A percentile compares a stretch with the other conserved stretches of the same genome.
Conservation (phyloP, 2,888 invertebrate species). For the Melanophora roralis region DNA sequence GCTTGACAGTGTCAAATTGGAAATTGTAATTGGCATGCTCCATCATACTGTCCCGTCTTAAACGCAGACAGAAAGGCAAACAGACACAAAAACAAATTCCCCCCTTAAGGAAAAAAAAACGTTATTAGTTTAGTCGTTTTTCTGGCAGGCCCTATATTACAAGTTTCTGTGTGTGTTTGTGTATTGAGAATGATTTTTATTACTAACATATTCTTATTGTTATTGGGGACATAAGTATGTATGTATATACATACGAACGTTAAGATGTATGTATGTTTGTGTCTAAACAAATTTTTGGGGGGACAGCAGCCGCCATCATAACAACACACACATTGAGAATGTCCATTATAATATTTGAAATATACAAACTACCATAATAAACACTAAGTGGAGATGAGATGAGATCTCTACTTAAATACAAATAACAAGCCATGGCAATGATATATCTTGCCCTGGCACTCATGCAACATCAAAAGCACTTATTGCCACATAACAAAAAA, state of each 20-base stretch:
- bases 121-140: slow-evolving; percentile 14
- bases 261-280: not conserved
- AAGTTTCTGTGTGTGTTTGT: slow-evolving; percentile 11
- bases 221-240: not conserved
- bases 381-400: slow-evolving; percentile 52
- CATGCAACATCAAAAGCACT: slow-evolving; percentile 60
- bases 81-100: not conserved
- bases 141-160: slow-evolving; percentile 56
- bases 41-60: slow-evolving; percentile 27
- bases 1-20: slow-evolving; percentile 71
- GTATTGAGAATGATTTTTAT: slow-evolving; percentile 40
- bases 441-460: slow-evolving; percentile 32
- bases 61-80: slow-evolving; percentile 16
- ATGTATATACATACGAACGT: too few relatives aligned
- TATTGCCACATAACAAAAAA: slow-evolving; percentile 47
- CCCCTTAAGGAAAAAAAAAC: not conserved
- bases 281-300: not conserved
- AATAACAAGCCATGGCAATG: slow-evolving; percentile 5
- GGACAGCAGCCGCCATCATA: not conserved
- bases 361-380: slow-evolving; percentile 55
- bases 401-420: slow-evolving; percentile 44
- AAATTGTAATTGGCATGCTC: slow-evolving; percentile 73
- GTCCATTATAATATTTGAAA: slow-evolving; percentile 62
- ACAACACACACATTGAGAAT: slow-evolving; percentile 39
- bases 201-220: slow-evolving; percentile 1